These are phyloP conservation scores for Heptranchias perlo DNA, from an alignment of 2,113 vertebrate genomes.

Conservation along the genomic window DNA sequence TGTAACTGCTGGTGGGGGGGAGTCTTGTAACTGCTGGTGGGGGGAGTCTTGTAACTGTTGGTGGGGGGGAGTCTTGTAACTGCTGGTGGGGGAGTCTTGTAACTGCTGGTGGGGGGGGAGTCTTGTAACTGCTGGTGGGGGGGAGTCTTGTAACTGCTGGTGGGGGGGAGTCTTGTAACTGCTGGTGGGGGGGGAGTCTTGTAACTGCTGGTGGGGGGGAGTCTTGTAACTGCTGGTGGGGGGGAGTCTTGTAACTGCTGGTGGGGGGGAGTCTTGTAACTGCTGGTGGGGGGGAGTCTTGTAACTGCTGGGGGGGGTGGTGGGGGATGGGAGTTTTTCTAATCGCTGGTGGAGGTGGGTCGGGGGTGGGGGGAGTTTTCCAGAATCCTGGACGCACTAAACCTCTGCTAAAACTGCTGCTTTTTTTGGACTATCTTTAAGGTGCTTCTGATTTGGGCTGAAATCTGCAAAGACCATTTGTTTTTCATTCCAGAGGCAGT, in stretches of 20 bases:
- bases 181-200: background rate
- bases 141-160: too few relatives aligned
- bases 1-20: background rate
- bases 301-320: background rate
- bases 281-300: background rate
- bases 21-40: too few relatives aligned
- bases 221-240: too few relatives aligned
- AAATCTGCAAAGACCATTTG: background rate
- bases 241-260: too few relatives aligned
- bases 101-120: background rate
- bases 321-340: background rate
- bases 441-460: background rate
- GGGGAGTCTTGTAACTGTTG: too few relatives aligned
- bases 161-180: too few relatives aligned
- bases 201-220: too few relatives aligned
- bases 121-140: background rate
- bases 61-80: background rate
- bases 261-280: too few relatives aligned
- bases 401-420: background rate
- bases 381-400: background rate
- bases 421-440: background rate
- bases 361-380: background rate
- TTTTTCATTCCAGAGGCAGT: constrained; percentile 16
- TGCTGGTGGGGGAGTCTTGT: too few relatives aligned
- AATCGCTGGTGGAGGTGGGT: background rate